Conservation (phyloP, 2,113 vertebrate species). For the Canis aureus region DNA sequence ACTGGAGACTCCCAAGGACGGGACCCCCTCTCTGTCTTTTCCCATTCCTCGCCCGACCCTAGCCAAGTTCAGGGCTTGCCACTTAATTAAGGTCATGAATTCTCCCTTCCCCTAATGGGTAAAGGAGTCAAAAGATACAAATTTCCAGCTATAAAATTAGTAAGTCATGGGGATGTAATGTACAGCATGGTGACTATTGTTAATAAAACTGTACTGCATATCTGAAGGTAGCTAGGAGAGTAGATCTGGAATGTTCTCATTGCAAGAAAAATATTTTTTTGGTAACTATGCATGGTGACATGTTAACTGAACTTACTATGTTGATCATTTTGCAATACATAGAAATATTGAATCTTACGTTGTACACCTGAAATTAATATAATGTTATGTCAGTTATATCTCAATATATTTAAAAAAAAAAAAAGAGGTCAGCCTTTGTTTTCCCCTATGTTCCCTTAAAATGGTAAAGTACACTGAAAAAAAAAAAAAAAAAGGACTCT, state of each 20-base stretch:
- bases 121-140: neutral
- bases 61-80: neutral
- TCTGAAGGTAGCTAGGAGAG: neutral
- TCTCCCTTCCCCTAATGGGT: neutral
- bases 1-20: neutral
- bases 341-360: neutral
- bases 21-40: neutral
- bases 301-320: neutral
- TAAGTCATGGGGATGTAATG: neutral
- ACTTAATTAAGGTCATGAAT: neutral
- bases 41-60: neutral
- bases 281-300: neutral
- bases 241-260: neutral
- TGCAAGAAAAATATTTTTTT: constrained; percentile 14
- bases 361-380: neutral
- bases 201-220: neutral
- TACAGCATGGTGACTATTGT: neutral
- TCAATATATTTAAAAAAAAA: neutral
- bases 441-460: neutral
- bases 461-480: neutral
- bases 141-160: constrained; percentile 10
- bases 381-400: neutral
- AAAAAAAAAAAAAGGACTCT: neutral
- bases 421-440: neutral
- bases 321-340: neutral